Base-by-base conservation (phyloP, 2,888 invertebrate genomes). In the Acronicta alni region DNA sequence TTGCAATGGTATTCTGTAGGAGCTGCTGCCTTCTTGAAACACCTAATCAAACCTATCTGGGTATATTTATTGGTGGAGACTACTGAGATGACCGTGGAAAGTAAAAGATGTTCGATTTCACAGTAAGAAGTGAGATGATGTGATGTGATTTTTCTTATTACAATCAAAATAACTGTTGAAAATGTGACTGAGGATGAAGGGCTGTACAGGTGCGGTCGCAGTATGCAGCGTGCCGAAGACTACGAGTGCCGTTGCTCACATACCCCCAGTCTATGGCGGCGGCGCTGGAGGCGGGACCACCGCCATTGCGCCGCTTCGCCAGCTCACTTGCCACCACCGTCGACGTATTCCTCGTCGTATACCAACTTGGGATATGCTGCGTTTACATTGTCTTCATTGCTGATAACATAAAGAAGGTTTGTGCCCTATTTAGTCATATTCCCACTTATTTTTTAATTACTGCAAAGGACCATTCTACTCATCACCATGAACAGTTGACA, bases 381-480 rank as follows among this genome's bases (percentile, higher is more conserved):
- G 99, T 99, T 16, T 99, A 99, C 89, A 97, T 98, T 38, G 97
- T 99, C 0, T 99, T 99, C 89, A 97, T 99, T 57, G 96, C 98
- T 0, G 96, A 96, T 51, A 99, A 98, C 84, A 93, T 98, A 7
- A 95, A 97, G 86, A 94, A 95, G 86, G 97, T 97, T 18, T 20
- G 58, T 57, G 12, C 8, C 0, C 12, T 35, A 35, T 14, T 35
- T n/a, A 10, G 3, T 12, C 30, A 30, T 12, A 30, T 10, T 8
- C 10, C 0, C 7, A 30, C 30, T 3, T 3, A 12, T 30, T 3
- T 26, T n/a, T n/a, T n/a, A n/a, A n/a, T n/a, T n/a, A n/a, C n/a
- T n/a, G n/a, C n/a, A n/a, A n/a, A n/a, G n/a, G n/a, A n/a, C n/a
- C n/a, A n/a, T n/a, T n/a, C n/a, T n/a, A n/a, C n/a, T n/a, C n/a